A percentile compares a stretch with the other conserved stretches of the same genome.
These are phyloP conservation scores for Volucella inanis DNA, from an alignment of 2,888 invertebrate genomes.

Conservation along the genomic window DNA sequence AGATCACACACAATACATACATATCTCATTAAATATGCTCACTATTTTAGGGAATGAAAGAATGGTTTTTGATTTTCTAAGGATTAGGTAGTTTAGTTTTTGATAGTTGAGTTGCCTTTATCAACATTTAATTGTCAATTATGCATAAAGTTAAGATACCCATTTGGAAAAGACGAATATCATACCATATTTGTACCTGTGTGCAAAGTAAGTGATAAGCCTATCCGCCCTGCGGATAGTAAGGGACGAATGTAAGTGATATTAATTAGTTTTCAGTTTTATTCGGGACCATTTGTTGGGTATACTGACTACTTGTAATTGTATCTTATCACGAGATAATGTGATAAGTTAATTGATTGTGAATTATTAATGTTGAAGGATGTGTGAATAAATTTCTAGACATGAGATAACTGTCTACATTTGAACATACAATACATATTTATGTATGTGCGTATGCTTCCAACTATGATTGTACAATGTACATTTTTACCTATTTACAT, in stretches of 20 bases:
- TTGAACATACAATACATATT: slow-evolving; percentile 50
- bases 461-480: too few species aligned
- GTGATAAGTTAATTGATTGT: slow-evolving; percentile 60
- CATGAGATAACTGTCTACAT: slow-evolving; percentile 27
- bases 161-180: slow-evolving; percentile 30
- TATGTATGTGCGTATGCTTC: slow-evolving; percentile 3
- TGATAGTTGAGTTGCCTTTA: slow-evolving; percentile 39
- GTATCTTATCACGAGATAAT: slow-evolving; percentile 62
- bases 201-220: not conserved
- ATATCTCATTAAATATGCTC: slow-evolving; percentile 45
- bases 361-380: slow-evolving; percentile 51
- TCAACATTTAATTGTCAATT: slow-evolving; percentile 51
- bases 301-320: slow-evolving; percentile 31
- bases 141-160: slow-evolving; percentile 53
- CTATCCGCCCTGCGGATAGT: slow-evolving; percentile 22
- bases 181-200: slow-evolving; percentile 20
- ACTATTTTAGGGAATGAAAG: slow-evolving; percentile 20
- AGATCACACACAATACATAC: slow-evolving; percentile 20
- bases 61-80: not conserved
- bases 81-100: slow-evolving; percentile 32
- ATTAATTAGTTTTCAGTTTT: slow-evolving; percentile 59
- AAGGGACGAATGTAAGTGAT: slow-evolving; percentile 42
- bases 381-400: slow-evolving; percentile 5
- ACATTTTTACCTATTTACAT: too few species aligned
- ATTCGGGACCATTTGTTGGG: slow-evolving; percentile 39